These are phyloP conservation scores for Leptonema lineaticorne DNA, from an alignment of 1,140 invertebrate genomes.

Conservation along the genomic window DNA sequence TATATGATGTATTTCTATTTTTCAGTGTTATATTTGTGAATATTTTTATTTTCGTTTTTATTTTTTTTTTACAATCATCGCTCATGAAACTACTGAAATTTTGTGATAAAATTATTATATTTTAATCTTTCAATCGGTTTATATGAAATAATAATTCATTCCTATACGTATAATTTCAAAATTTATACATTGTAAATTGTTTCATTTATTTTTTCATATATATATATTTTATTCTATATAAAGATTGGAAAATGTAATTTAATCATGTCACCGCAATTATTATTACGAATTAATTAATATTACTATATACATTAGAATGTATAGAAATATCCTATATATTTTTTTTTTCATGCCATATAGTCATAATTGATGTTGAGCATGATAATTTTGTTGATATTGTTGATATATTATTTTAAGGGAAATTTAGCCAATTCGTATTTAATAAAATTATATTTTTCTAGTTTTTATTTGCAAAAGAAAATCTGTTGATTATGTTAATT, in stretches of 20 bases:
- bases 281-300: not conserved
- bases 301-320: not conserved
- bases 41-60: too few species aligned
- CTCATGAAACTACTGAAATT: too few species aligned
- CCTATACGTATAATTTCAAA: not conserved
- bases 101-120: too few species aligned
- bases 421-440: constrained; percentile 4
- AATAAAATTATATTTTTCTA: constrained; percentile 8
- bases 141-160: too few species aligned
- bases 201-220: not conserved
- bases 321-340: not conserved
- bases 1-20: too few species aligned
- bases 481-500: constrained; percentile 5
- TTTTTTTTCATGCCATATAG: constrained; percentile 11
- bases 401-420: constrained; percentile 8
- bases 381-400: constrained; percentile 8
- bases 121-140: too few species aligned
- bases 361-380: not conserved
- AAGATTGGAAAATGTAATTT: not conserved
- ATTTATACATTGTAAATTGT: not conserved
- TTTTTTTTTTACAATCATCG: too few species aligned
- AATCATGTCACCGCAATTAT: not conserved
- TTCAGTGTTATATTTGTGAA: too few species aligned
- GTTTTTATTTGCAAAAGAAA: not conserved
- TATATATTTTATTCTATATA: not conserved